These are phyloP conservation scores for Panopea generosa DNA, from an alignment of 2,888 invertebrate species.

Conservation along the genomic window DNA sequence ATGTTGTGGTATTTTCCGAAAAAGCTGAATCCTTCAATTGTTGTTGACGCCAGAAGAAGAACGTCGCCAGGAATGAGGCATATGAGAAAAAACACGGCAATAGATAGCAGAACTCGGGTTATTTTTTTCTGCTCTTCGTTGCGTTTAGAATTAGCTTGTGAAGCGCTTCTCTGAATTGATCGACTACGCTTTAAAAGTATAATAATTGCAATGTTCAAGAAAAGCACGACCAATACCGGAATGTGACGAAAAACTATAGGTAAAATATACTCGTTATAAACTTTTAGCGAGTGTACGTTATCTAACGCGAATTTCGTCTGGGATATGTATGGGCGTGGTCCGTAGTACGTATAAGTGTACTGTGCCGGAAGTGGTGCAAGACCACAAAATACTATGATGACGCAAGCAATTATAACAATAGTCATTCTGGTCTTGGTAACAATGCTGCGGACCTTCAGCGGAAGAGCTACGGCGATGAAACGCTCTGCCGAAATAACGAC, in stretches of 20 bases:
- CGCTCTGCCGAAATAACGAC: conserved; percentile 60
- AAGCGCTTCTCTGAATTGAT: conserved; percentile 3
- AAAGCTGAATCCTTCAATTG: conserved; percentile 47
- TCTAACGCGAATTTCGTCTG: conserved; percentile 53
- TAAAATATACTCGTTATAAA: conserved; percentile 59
- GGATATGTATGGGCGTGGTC: conserved; percentile 45
- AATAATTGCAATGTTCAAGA: conserved; percentile 52
- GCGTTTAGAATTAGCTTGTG: too few species aligned
- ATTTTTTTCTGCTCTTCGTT: conserved; percentile 52
- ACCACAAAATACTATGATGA: conserved; percentile 39
- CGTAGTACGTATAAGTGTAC: conserved; percentile 48
- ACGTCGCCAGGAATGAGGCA: conserved; percentile 56
- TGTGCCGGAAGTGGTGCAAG: conserved; percentile 48
- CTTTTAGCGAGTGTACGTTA: conserved; percentile 45
- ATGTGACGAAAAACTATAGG: conserved; percentile 58
- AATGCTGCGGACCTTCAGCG: conserved; percentile 52
- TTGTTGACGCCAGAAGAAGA: conserved; percentile 32
- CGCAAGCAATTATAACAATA: conserved; percentile 43
- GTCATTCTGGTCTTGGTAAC: conserved; percentile 55
- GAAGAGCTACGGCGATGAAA: conserved; percentile 63
- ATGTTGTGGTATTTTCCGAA: conserved; percentile 63
- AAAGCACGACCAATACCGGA: conserved; percentile 53
- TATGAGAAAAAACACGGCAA: conserved; percentile 58
- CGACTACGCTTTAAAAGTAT: conserved; percentile 29
- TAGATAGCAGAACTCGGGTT: conserved; percentile 56